Percentiles rank a stretch among this genome's conserved stretches.
Evolutionary conservation across 2,797 vertebrate species (phyloP).

Genomic region (Sphenodon punctatus): DNA sequence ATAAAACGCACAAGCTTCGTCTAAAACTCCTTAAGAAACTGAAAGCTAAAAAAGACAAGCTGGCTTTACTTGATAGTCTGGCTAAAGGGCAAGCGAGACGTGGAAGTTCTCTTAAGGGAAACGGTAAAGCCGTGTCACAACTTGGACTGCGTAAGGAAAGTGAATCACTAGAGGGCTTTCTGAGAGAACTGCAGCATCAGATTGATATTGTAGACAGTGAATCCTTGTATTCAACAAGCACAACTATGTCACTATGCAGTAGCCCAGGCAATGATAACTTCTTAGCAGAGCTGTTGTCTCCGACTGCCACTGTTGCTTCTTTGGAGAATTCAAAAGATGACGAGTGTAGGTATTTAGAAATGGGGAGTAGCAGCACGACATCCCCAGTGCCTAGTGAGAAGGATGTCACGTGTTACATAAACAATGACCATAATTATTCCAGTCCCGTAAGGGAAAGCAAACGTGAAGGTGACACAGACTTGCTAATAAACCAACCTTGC

Average conservation of each 20-base stretch:
- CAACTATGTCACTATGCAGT: conserved; percentile 68
- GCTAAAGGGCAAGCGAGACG: conserved; percentile 48
- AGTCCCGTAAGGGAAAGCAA: conserved; percentile 43
- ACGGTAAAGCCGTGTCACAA: not conserved
- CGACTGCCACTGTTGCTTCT: conserved; percentile 73
- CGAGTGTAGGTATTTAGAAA: conserved; percentile 74
- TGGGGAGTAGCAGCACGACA: conserved; percentile 48
- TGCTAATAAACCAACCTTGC: not conserved
- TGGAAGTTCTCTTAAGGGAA: conserved; percentile 21
- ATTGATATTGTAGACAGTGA: conserved; percentile 74
- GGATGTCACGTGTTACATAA: not conserved
- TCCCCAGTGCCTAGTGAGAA: conserved; percentile 4
- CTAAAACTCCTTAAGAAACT: conserved; percentile 89
- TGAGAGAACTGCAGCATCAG: conserved; percentile 74
- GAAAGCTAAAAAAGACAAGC: conserved; percentile 91
- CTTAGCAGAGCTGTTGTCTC: conserved; percentile 85
- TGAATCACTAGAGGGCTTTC: conserved; percentile 70
- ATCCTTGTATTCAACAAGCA: conserved; percentile 67
- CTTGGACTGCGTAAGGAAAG: conserved; percentile 46
- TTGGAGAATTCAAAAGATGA: conserved; percentile 72
- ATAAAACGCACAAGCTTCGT: conserved; percentile 82
- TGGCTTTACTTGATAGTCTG: conserved; percentile 83
- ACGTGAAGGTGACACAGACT: not conserved
- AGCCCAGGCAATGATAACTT: conserved; percentile 77
- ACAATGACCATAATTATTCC: conserved; percentile 21